These are phyloP conservation scores for Cephalopholis sonnerati DNA, from an alignment of 2,113 vertebrate species.

Conservation along the genomic window DNA sequence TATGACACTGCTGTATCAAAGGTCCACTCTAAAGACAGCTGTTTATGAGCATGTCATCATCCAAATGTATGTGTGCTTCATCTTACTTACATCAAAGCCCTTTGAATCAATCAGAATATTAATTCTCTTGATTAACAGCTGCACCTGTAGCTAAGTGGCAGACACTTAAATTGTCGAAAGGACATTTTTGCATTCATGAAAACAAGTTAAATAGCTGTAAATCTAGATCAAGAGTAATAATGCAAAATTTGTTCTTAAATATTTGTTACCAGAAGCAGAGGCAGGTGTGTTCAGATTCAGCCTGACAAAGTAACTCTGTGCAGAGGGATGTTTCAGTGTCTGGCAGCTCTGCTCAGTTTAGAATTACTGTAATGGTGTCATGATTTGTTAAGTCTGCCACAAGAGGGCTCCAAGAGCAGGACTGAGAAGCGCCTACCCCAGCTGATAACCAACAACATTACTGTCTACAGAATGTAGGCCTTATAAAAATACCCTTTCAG, in stretches of 20 bases:
- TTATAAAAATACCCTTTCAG: conserved; percentile 72
- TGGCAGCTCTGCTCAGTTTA: background rate
- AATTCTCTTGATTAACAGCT: background rate
- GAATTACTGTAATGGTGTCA: conserved; percentile 14
- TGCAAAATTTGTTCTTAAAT: background rate
- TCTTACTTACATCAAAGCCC: background rate
- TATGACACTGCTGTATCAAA: background rate
- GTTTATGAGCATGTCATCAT: background rate
- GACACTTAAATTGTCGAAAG: background rate
- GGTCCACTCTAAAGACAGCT: background rate
- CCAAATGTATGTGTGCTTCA: background rate
- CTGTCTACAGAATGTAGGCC: conserved; percentile 62
- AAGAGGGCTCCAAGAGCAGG: conserved; percentile 64
- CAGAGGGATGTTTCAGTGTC: background rate
- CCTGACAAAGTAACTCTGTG: background rate
- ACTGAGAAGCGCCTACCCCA: background rate
- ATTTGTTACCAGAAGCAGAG: background rate
- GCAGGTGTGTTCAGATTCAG: background rate
- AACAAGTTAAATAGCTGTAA: background rate
- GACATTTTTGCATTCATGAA: background rate
- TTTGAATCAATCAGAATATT: background rate
- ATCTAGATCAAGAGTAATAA: background rate
- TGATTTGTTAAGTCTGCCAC: conserved; percentile 50
- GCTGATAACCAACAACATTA: conserved; percentile 48
- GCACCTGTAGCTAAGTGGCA: background rate